phyloP scores from a whole-genome alignment of 1,140 invertebrate species.

The Panagrolaimus sp. region DNA sequence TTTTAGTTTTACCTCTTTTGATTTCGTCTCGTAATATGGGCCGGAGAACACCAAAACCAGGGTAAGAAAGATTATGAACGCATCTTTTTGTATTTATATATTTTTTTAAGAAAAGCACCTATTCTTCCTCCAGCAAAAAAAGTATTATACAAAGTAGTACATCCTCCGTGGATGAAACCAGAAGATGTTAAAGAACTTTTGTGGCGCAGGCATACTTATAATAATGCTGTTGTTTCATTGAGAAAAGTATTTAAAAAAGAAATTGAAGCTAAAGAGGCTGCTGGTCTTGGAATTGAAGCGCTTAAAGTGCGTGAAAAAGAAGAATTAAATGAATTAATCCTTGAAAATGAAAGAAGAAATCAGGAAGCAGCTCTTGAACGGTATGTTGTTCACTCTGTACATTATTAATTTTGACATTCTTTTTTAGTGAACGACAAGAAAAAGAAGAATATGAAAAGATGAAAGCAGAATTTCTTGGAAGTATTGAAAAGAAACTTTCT shows the following conservation, averaged over 20 bases:
- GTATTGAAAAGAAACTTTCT: conserved; percentile 17
- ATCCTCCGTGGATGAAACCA: conserved; percentile 33
- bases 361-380: conserved; percentile 26
- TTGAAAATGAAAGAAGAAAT: conserved; percentile 38
- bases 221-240: conserved; percentile 41
- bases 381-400: conserved; percentile 16
- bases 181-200: conserved; percentile 41
- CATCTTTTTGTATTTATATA: not conserved
- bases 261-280: conserved; percentile 24
- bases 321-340: conserved; percentile 33
- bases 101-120: conserved; percentile 42
- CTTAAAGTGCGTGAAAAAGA: conserved; percentile 32
- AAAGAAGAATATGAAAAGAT: conserved; percentile 14
- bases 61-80: not conserved
- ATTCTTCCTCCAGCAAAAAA: conserved; percentile 37
- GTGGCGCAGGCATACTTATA: conserved; percentile 47
- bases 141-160: conserved; percentile 24
- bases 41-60: not conserved
- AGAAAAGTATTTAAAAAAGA: conserved; percentile 37
- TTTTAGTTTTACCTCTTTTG: not conserved
- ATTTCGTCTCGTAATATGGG: not conserved
- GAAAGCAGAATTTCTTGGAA: conserved; percentile 13
- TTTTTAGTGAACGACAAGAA: conserved; percentile 20
- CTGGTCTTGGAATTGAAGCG: conserved; percentile 27
- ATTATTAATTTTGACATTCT: not conserved